Evolutionary conservation across 2,888 invertebrate genomes (phyloP), one percentile per base, ranked within the genome.

Genomic region (Harpalus rubripes): DNA sequence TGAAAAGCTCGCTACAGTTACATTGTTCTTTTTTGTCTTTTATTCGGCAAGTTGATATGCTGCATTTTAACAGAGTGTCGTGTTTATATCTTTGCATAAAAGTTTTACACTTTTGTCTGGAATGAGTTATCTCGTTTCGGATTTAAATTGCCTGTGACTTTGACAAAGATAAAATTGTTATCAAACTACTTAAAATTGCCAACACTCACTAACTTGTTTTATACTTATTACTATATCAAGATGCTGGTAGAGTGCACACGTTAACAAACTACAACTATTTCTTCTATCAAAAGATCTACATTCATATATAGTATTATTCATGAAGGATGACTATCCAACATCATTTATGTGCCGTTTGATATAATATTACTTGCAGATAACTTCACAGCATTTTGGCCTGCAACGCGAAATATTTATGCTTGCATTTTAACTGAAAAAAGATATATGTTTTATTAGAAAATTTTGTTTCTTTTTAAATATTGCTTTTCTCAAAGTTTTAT

Each of bases 51-150:
- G n/a, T 32, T 78, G 56, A 58, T 58, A 78, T 56, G 78, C 56
- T 78, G 41, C 78, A 58, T 78, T 78, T 78, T 78, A 78, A 78
- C 85, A 82, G 85, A 86, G 85, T 85, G 85, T 85, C 81, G 87
- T 86, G 87, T 88, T 87, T 87, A 85, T 86, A 86, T 86, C 87
- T 88, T 87, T 88, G 86, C 87, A 87, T 87, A 87, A 87, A 87
- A 87, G 87, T 88, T 88, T 86, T 85, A 85, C 86, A 85, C 86
- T 83, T 86, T 87, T 87, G 86, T 87, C 87, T 86, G 44, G 44
- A 74, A 74, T 74, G 41, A 74, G 72, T 74, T 74, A 74, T 74
- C 18, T 44, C 16, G 72, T 44, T 74, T 41, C 8, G 18, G 68
- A 72, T 44, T 68, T 68, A 68, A 68, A 68, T 68, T 68, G 68